Percentiles rank a stretch among this genome's conserved stretches.
phyloP scores from a whole-genome alignment of 2,888 invertebrate species.

The Incurvaria masculella region DNA sequence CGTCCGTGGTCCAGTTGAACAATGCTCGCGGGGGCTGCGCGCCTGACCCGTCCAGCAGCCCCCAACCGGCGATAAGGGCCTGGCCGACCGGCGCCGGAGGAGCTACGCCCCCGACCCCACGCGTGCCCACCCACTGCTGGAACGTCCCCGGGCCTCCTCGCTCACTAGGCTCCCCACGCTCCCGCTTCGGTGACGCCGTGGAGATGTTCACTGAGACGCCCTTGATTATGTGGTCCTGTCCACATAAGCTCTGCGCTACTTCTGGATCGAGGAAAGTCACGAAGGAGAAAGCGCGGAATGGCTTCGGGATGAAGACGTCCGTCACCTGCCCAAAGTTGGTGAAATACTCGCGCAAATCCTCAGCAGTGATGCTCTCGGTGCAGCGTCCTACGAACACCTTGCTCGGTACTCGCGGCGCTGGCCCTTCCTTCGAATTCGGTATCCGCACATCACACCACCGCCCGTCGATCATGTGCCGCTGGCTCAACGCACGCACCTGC shows the following conservation, averaged over 20 bases:
- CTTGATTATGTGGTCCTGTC: slow-evolving; percentile 80
- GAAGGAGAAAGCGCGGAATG: slow-evolving; percentile 80
- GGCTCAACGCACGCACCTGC: slow-evolving; percentile 61
- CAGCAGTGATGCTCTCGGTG: slow-evolving; percentile 74
- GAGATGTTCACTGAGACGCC: slow-evolving; percentile 85
- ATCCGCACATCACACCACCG: slow-evolving; percentile 71
- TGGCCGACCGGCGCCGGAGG: slow-evolving; percentile 21
- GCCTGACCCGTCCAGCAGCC: slow-evolving; percentile 28
- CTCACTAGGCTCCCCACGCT: slow-evolving; percentile 28
- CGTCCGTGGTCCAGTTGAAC: slow-evolving; percentile 28
- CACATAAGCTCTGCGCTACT: slow-evolving; percentile 74
- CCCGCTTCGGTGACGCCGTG: slow-evolving; percentile 80
- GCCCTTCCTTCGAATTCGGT: slow-evolving; percentile 67
- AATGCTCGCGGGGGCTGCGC: slow-evolving; percentile 24
- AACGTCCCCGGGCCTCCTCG: slow-evolving; percentile 9
- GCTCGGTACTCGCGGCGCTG: slow-evolving; percentile 62
- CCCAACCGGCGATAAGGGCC: slow-evolving; percentile 26
- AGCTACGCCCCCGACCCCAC: slow-evolving; percentile 19
- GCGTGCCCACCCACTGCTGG: slow-evolving; percentile 8
- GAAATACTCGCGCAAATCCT: slow-evolving; percentile 76
- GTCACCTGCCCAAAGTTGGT: slow-evolving; percentile 78
- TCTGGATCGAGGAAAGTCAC: slow-evolving; percentile 81
- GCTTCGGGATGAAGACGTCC: slow-evolving; percentile 84
- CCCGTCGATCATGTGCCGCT: slow-evolving; percentile 67
- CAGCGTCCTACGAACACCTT: slow-evolving; percentile 85